Base-by-base conservation (phyloP, 2,888 invertebrate genomes). In the Leptinotarsa haldemani region DNA sequence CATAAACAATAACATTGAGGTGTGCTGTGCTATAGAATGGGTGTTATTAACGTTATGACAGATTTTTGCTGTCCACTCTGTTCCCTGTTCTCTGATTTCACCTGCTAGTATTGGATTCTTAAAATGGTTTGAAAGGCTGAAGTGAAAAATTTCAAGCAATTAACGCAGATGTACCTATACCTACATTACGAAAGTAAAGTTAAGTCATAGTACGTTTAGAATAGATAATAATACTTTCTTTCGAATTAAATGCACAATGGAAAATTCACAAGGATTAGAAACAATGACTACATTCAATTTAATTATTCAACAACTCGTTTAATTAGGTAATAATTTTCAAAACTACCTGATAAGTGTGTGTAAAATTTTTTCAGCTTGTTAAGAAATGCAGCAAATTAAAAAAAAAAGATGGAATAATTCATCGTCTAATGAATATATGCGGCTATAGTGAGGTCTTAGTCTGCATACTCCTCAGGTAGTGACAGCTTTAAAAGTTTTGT, bases 181-280 rank as follows among this genome's bases (percentile, higher is more conserved):
- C 7, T 16, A 61, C 30, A 30, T 48, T 66, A 25, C 25, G 25
- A 66, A 25, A 47, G 50, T 66, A 12, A 66, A 1, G 48, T 65
- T 48, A 48, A 25, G 50, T 66, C 40, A 66, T 68, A 47, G 47
- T 20, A 46, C 53, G 56, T 56, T 68, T 22, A 50, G 53, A 53
- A 53, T 67, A 30, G 25, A 52, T 20, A 48, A 67, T 25, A 67
- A 56, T 68, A 68, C 68, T 68, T 68, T 68, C 68, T 68, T 68
- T 56, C 46, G 13, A 16, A 18, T 52, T 56, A n/a, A n/a, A 52
- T 66, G n/a, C 30, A 56, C 53, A 68, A 68, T 68, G 46, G 20
- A 68, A 56, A 53, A 40, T 68, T 68, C 68, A n/a, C 68, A 47
- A 46, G 68, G 67, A 67, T 40, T 53, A 53, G 20, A 30, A 67